These are phyloP conservation scores for Rhynchopsitta pachyrhyncha DNA, from an alignment of 2,113 vertebrate genomes.

Conservation along the genomic window DNA sequence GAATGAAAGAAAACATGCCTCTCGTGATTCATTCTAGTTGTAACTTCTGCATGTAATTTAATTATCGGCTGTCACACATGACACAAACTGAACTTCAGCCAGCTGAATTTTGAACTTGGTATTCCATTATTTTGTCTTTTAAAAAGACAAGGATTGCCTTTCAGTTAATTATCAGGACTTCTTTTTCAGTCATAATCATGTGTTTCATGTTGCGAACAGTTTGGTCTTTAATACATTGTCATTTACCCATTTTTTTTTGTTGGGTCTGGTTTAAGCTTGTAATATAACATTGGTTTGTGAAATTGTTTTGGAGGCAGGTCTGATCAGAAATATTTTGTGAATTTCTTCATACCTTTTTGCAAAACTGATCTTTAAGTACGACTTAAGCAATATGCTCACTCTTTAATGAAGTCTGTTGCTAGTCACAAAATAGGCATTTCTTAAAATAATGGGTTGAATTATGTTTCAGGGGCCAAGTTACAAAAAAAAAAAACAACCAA, in stretches of 20 bases:
- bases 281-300: slow-evolving; percentile 15
- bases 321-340: not conserved
- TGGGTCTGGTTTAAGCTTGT: slow-evolving; percentile 60
- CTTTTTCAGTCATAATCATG: slow-evolving; percentile 54
- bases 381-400: not conserved
- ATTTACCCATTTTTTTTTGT: slow-evolving; percentile 66
- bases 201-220: slow-evolving; percentile 61
- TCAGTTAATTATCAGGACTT: slow-evolving; percentile 18
- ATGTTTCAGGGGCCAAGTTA: not conserved
- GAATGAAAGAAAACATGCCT: slow-evolving; percentile 3
- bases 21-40: not conserved
- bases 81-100: not conserved
- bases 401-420: not conserved
- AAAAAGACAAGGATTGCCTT: slow-evolving; percentile 6
- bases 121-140: not conserved
- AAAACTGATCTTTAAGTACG: not conserved
- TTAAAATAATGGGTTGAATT: not conserved
- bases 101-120: not conserved
- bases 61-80: not conserved
- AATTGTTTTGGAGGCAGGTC: not conserved
- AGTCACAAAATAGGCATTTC: not conserved
- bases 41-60: slow-evolving; percentile 26
- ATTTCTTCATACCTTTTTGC: not conserved
- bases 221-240: slow-evolving; percentile 50
- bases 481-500: not conserved